These are phyloP conservation scores for Notothenia coriiceps DNA, from an alignment of 2,113 vertebrate species.

Conservation along the genomic window DNA sequence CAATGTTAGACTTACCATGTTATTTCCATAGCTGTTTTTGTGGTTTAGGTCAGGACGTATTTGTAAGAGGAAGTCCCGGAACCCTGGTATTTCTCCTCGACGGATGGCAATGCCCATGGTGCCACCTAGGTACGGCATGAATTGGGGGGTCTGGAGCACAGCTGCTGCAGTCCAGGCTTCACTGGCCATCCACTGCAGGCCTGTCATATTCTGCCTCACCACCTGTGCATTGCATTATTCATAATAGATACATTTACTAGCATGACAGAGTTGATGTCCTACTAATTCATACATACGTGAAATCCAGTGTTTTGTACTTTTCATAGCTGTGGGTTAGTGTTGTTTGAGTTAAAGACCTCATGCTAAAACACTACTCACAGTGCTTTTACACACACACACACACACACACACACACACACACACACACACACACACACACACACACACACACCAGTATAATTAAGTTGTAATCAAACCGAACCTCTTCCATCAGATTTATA, in stretches of 20 bases:
- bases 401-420: too few species aligned
- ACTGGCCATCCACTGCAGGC: constrained; percentile 81
- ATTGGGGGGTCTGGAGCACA: constrained; percentile 48
- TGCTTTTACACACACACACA: too few species aligned
- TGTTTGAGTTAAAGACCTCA: not conserved
- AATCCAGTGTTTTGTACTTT: not conserved
- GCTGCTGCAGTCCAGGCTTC: constrained; percentile 61
- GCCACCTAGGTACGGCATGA: constrained; percentile 65
- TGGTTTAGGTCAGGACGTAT: constrained; percentile 39
- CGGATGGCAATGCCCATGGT: constrained; percentile 76
- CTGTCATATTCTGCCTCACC: constrained; percentile 72
- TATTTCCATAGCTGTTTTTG: constrained; percentile 27
- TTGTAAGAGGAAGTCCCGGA: constrained; percentile 54
- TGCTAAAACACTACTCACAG: not conserved
- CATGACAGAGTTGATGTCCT: not conserved
- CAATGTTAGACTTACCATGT: constrained; percentile 35
- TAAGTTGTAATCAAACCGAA: not conserved
- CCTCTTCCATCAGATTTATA: constrained; percentile 53
- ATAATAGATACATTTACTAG: not conserved
- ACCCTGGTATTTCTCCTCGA: constrained; percentile 69
- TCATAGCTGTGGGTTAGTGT: not conserved
- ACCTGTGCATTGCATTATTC: constrained; percentile 39
- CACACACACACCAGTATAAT: not conserved
- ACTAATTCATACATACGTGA: not conserved
- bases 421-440: too few species aligned